Base-by-base conservation (phyloP, 2,888 invertebrate genomes). In the Ypsolopha scabrella region DNA sequence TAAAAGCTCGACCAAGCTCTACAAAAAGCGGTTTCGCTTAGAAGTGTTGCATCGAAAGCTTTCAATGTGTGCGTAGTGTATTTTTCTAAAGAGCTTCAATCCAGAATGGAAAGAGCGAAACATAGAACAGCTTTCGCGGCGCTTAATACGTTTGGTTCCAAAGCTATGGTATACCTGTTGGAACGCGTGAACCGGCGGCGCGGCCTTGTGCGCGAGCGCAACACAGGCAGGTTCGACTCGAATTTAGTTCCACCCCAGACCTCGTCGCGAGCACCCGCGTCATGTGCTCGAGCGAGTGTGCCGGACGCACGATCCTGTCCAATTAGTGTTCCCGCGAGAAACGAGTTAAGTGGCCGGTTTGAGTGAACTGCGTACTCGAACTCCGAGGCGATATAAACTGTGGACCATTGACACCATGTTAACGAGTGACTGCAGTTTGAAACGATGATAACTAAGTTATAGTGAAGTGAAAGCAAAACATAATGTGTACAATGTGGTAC, bases 151-250 rank as follows among this genome's bases (percentile, higher is more conserved):
- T 83, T 86, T 68, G 67, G 58, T 58, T 58, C 62, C 57, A 60
- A 57, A 59, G 67, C 70, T 63, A 67, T 68, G 75, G 74, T 76
- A 87, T 86, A 88, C 87, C 87, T 87, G 87, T 85, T 88, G 88
- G 89, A 88, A 87, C 89, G 85, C 83, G 82, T 85, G 85, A 87
- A 87, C 85, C 81, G 76, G 74, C 81, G 76, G 75, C 79, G 83
- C 87, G 86, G 87, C 86, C 87, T 87, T 87, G 88, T 87, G 88
- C 87, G 88, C 88, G 87, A 87, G 86, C 87, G 86, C 86, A 80
- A 68, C 75, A 54, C 54, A 55, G 49, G 73, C 80, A 82, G 79
- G 82, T 83, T 80, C 68, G 75, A 76, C 71, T 75, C 63, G 64
- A 60, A 75, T 71, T 76, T 75, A 87, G 88, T 88, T 81, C 80